phyloP scores from a whole-genome alignment of 2,113 vertebrate genomes.

The Brachyistius frenatus region DNA sequence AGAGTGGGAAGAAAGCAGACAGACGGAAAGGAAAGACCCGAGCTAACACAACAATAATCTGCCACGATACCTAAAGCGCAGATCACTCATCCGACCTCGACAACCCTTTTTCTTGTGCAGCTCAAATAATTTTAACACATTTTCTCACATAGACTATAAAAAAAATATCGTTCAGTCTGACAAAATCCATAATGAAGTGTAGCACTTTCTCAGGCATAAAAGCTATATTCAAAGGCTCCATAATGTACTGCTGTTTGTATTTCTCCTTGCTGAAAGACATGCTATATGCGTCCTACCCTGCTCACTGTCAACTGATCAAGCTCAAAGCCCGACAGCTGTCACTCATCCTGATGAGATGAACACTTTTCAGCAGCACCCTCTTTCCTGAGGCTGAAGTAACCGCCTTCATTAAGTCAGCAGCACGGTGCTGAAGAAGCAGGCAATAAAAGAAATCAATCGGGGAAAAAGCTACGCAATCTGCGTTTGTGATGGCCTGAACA shows the following conservation, averaged over 20 bases:
- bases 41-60: constrained; percentile 19
- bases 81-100: no score
- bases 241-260: background rate
- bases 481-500: background rate
- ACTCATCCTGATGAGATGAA: constrained; percentile 22
- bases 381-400: background rate
- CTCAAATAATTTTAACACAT: constrained; percentile 29
- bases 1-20: constrained; percentile 25
- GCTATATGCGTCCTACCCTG: background rate
- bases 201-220: background rate
- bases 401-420: background rate
- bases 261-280: background rate
- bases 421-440: background rate
- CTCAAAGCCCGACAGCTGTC: constrained; percentile 4
- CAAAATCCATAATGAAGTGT: constrained; percentile 6
- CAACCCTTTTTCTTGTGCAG: constrained; percentile 13
- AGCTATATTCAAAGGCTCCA: constrained; percentile 4
- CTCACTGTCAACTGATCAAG: constrained; percentile 17
- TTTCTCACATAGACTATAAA: constrained; percentile 18
- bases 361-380: background rate
- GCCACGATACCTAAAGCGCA: constrained; percentile 10
- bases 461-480: background rate
- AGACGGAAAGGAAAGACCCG: constrained; percentile 8
- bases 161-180: constrained; percentile 6
- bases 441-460: constrained; percentile 3